Base-by-base conservation (phyloP, 1,140 invertebrate genomes). In the Plodia interpunctella region DNA sequence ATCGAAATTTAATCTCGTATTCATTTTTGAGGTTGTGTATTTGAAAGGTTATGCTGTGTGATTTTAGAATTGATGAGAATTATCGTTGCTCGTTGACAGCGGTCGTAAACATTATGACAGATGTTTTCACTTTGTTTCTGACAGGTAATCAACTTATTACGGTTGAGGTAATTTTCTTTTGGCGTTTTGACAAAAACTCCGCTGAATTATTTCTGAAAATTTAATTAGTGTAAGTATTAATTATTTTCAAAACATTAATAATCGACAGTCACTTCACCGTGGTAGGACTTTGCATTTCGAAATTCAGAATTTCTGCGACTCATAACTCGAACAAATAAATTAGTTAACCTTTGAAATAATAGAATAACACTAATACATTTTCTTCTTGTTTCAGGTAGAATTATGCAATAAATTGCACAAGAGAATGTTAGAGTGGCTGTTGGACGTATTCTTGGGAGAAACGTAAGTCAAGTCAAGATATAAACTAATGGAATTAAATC, bases 361-460 rank as follows among this genome's bases (percentile, higher is more conserved):
- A 49, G 64, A 65, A 70, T 62, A 68, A 57, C 78, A 83, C 84
- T 88, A 87, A 88, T 83, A 86, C 84, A 83, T 87, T 87, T 85
- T 83, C 71, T 87, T 88, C 63, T 89, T 89, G 84, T 87, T 89
- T 71, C 87, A 89, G 86, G 86, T 89, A 89, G 87, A 87, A 86
- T 89, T 89, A 89, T 87, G 83, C 84, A 84, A 87, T 86, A 83
- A 87, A 78, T 87, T 74, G 76, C 68, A 79, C 82, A 66, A 89
- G 87, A 81, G 83, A 68, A 83, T 81, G 66, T 83, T 78, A 83
- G 72, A 78, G 60, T 83, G 66, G 70, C 63, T 60, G 52, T 67
- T 56, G 63, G 66, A 71, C 72, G 62, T 76, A 73, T 69, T 74
- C 63, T 70, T 72, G 71, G 76, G 78, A 74, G 75, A 76, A 80